Evolutionary conservation across 2,888 invertebrate genomes (phyloP).

Genomic region (Microplitis deprimator): DNA sequence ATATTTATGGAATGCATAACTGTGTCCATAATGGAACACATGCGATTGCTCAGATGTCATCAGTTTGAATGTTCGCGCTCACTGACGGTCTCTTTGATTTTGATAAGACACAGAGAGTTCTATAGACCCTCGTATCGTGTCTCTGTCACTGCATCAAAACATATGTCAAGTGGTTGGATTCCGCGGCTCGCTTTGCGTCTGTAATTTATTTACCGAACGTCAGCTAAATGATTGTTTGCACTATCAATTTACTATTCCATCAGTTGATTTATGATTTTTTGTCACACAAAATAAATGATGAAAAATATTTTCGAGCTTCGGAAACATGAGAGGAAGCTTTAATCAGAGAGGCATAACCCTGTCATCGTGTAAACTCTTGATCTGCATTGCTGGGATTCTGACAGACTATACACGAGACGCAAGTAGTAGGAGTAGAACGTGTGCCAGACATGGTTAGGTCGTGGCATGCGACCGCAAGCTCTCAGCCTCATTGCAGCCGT

Average conservation of each 20-base stretch:
- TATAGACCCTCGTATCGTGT: neutral
- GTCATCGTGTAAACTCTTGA: slow-evolving; percentile 19
- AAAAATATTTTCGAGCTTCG: neutral
- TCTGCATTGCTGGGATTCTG: slow-evolving; percentile 26
- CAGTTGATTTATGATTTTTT: neutral
- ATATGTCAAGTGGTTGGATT: slow-evolving; percentile 43
- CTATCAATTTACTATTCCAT: neutral
- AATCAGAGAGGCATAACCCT: neutral
- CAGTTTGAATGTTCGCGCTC: too few relatives aligned
- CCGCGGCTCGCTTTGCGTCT: slow-evolving; percentile 37
- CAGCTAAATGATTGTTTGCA: slow-evolving; percentile 36
- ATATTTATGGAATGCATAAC: too few relatives aligned
- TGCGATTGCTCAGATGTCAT: too few relatives aligned
- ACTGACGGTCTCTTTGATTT: too few relatives aligned
- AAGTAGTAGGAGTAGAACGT: slow-evolving; percentile 56
- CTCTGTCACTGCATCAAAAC: slow-evolving; percentile 39
- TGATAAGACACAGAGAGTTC: too few relatives aligned
- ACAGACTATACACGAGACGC: slow-evolving; percentile 54
- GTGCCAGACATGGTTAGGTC: slow-evolving; percentile 61
- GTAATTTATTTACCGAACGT: slow-evolving; percentile 36
- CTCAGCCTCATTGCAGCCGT: slow-evolving; percentile 67
- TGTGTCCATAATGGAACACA: too few relatives aligned
- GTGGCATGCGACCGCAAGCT: slow-evolving; percentile 69
- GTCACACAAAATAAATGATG: neutral
- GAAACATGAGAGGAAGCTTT: too few relatives aligned